These are phyloP conservation scores for Cacajao melanocephalus DNA, from an alignment of 2,797 vertebrate genomes.

Conservation along the genomic window DNA sequence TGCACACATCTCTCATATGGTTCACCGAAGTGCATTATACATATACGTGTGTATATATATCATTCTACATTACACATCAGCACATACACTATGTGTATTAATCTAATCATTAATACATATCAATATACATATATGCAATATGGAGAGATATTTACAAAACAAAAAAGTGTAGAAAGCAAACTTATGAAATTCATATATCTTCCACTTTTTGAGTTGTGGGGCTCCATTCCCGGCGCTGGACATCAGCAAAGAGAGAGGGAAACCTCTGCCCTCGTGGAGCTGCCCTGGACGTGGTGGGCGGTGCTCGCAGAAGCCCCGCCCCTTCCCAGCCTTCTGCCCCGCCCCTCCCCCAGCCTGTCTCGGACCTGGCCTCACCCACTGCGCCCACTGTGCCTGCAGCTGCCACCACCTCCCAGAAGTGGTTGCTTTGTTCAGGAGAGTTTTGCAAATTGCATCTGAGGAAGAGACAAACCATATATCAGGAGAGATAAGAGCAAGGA, in stretches of 20 bases:
- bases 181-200: background rate
- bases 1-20: background rate
- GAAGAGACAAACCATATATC: background rate
- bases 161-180: background rate
- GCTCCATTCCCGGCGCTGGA: background rate
- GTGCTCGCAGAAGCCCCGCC: no score
- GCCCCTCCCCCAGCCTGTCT: no score
- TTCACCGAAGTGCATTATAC: background rate
- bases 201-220: background rate
- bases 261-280: background rate
- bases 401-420: no score
- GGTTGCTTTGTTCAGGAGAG: no score
- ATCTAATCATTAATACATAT: background rate
- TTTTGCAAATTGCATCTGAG: no score
- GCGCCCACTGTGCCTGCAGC: no score
- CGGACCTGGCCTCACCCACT: no score
- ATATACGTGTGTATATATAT: background rate
- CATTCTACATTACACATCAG: background rate
- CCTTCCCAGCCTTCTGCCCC: no score
- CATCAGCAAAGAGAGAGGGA: background rate
- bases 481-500: fast-evolving
- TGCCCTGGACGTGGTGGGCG: fast-evolving
- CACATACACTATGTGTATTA: background rate
- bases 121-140: background rate
- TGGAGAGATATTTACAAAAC: background rate